Percentiles rank a stretch among this genome's conserved stretches.
These are phyloP conservation scores for Syngnathoides biaculeatus DNA, from an alignment of 2,113 vertebrate species.

Conservation along the genomic window DNA sequence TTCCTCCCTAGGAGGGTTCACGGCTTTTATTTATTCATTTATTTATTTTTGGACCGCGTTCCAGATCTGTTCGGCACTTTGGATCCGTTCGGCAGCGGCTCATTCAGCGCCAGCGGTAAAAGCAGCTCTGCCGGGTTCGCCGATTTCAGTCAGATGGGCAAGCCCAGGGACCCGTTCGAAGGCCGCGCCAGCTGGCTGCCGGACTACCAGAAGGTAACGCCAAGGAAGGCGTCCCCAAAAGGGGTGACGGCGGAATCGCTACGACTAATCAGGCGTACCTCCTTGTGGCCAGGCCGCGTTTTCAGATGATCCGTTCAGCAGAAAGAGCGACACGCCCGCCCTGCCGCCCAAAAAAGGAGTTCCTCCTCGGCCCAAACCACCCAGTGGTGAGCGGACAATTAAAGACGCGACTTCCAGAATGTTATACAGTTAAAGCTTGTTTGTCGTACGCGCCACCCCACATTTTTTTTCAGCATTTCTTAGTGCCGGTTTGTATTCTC, in stretches of 20 bases:
- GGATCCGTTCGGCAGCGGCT: conserved; percentile 86
- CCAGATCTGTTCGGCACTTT: conserved; percentile 87
- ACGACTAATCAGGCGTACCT: background rate
- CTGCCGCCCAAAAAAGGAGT: conserved; percentile 92
- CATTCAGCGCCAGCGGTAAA: conserved; percentile 61
- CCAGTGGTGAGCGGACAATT: conserved; percentile 83
- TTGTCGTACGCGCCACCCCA: no score
- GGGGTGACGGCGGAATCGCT: background rate
- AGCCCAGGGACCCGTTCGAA: conserved; percentile 75
- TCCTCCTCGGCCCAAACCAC: conserved; percentile 89
- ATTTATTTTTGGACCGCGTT: background rate
- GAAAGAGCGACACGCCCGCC: conserved; percentile 88
- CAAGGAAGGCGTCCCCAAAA: background rate
- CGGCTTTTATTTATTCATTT: background rate
- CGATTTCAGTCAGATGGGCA: conserved; percentile 97
- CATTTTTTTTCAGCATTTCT: no score
- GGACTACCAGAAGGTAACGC: conserved; percentile 66
- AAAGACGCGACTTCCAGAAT: background rate
- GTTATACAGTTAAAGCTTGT: no score
- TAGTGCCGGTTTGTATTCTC: no score
- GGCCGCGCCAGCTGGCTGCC: conserved; percentile 63
- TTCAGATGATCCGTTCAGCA: conserved; percentile 88
- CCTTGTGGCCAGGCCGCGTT: conserved; percentile 75
- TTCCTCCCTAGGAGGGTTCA: background rate
- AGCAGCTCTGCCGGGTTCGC: conserved; percentile 86